A percentile compares a stretch with the other conserved stretches of the same genome.
Conservation (phyloP, 1,140 invertebrate genomes). For the Drosophila takahashii region DNA sequence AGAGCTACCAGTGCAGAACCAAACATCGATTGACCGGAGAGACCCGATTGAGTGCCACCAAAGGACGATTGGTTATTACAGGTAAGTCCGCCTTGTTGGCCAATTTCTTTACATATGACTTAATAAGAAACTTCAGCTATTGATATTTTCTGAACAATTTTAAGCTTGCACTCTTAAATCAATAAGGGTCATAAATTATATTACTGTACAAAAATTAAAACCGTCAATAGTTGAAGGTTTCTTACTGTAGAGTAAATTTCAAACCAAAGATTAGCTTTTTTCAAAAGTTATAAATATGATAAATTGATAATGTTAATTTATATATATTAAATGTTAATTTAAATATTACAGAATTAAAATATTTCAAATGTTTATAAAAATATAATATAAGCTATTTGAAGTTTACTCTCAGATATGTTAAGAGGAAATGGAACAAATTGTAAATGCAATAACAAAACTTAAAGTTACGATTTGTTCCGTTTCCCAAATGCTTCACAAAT, state of each 20-base stretch:
- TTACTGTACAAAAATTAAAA: no score
- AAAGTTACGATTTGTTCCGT: conserved; percentile 1
- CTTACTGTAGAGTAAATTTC: conserved; percentile 34
- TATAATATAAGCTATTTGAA: conserved; percentile 11
- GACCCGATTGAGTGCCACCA: conserved; percentile 95
- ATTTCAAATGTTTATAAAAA: neutral
- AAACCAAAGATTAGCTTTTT: no score
- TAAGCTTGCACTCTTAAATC: neutral
- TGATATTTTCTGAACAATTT: neutral
- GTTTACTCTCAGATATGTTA: conserved; percentile 10
- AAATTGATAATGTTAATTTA: neutral
- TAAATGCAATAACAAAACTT: neutral
- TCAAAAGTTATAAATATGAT: conserved; percentile 17
- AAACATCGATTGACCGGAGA: conserved; percentile 97
- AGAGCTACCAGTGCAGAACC: conserved; percentile 96
- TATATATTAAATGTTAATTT: neutral
- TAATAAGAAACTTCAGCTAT: conserved; percentile 34
- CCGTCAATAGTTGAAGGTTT: conserved; percentile 38
- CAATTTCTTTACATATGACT: conserved; percentile 33
- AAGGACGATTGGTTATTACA: conserved; percentile 97
- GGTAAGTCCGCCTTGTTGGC: conserved; percentile 89
- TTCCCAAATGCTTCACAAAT: neutral
- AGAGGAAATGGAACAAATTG: conserved; percentile 3
- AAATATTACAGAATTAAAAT: neutral
- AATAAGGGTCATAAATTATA: neutral